A percentile compares a stretch with the other conserved stretches of the same genome.
phyloP scores from a whole-genome alignment of 2,113 vertebrate species.

The Nothoprocta perdicaria region DNA sequence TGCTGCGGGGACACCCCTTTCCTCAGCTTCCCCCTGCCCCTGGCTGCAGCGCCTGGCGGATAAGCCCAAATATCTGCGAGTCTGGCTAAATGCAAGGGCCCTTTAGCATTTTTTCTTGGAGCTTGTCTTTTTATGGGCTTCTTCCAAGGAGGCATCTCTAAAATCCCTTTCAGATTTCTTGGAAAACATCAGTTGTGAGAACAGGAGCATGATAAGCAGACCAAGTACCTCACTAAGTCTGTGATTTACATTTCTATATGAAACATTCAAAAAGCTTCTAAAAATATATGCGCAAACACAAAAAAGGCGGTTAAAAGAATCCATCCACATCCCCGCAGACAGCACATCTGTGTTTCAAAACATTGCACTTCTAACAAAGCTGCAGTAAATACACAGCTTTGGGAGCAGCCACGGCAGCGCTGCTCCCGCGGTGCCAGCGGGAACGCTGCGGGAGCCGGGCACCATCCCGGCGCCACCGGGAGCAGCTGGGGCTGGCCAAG shows the following conservation, averaged over 20 bases:
- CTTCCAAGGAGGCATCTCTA: not conserved
- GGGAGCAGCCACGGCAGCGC: rapidly evolving
- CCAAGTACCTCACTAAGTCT: not conserved
- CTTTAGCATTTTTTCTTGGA: rapidly evolving
- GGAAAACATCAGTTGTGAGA: not conserved
- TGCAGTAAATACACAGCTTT: not conserved
- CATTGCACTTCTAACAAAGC: not conserved
- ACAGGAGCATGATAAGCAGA: not conserved
- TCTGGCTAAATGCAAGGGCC: not conserved
- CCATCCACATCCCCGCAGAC: not conserved
- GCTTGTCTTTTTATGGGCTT: not conserved
- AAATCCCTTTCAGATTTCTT: not conserved
- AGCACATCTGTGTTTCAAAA: not conserved
- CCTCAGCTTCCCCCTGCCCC: not conserved
- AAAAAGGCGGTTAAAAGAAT: not conserved
- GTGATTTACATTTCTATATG: rapidly evolving
- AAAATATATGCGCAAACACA: not conserved
- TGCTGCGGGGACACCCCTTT: not conserved
- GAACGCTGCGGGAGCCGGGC: not conserved
- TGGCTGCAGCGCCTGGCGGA: not conserved
- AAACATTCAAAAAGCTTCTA: not conserved
- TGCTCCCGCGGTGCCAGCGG: rapidly evolving
- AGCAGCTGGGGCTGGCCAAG: not conserved
- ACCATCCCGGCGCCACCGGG: no score
- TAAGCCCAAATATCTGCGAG: not conserved